A percentile compares a stretch with the other conserved stretches of the same genome.
These are phyloP conservation scores for Heteractis magnifica DNA, from an alignment of 92 coral and sea anemone species.

Conservation along the genomic window DNA sequence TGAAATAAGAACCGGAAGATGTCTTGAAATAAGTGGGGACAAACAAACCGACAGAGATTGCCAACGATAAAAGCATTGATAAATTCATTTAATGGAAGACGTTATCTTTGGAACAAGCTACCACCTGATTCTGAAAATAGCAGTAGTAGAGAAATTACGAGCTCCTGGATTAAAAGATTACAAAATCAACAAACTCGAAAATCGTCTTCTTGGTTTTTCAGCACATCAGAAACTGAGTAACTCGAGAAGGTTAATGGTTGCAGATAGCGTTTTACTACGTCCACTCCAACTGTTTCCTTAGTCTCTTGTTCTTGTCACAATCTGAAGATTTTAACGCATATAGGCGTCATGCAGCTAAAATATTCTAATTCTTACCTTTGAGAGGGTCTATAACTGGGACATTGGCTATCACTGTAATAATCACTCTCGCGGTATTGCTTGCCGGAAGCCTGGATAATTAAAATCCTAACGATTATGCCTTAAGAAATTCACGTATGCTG, in stretches of 20 bases:
- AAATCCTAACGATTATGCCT: neutral
- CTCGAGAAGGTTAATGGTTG: neutral
- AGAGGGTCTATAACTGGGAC: too few species aligned
- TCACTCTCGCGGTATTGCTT: too few species aligned
- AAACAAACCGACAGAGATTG: too few species aligned
- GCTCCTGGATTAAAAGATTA: neutral
- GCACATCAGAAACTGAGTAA: neutral
- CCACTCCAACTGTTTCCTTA: neutral
- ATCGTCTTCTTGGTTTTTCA: too few species aligned
- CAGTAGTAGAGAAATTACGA: neutral
- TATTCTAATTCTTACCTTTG: too few species aligned
- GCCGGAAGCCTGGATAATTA: neutral
- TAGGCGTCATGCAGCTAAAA: neutral
- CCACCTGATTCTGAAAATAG: neutral
- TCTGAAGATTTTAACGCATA: neutral
- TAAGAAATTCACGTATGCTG: neutral
- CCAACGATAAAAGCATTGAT: too few species aligned
- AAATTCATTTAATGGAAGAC: neutral
- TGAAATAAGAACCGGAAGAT: too few species aligned
- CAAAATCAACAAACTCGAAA: neutral
- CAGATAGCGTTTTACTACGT: neutral
- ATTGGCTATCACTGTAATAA: too few species aligned
- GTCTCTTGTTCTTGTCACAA: neutral
- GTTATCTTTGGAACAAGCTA: neutral
- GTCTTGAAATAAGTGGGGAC: too few species aligned